Base-by-base conservation (phyloP, 1,140 invertebrate species). In the Trachelipus rathkii region DNA sequence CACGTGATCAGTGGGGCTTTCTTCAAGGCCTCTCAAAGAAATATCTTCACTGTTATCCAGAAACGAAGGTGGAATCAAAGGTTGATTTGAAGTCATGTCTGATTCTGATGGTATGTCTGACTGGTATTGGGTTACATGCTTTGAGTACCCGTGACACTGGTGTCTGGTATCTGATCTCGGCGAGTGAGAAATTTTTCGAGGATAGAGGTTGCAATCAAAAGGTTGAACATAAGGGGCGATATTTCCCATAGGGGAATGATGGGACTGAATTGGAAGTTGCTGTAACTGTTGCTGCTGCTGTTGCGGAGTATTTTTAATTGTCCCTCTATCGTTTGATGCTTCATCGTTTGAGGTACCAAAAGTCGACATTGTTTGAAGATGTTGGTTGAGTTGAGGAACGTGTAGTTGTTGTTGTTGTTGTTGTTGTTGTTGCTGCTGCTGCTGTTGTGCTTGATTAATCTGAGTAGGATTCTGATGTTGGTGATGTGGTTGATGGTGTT, bases 1-100 rank as follows among this genome's bases (percentile, higher is more conserved):
- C 6, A 81, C 79, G 67, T 78, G 79, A 24, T 81, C 80, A 45
- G 77, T 75, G 21, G 78, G 44, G 19, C 75, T 73, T 67, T 81
- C 80, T 33, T 70, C 74, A 46, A 76, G 73, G 5, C 75, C 70
- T 76, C 78, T 73, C 10, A 76, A 70, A 11, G 77, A 69, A 9
- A 73, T 75, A 23, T 79, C 76, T 15, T 78, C 77, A 19, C 72
- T 53, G 23, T 67, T 74, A 15, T 79, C 80, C 21, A 78, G 43
- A 60, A 78, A 81, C 8, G 76, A 67, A 44, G 76, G 71, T 68
- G 76, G 50, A 45, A 81, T 74, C 4, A 73, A 45, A 70, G 74
- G 75, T 21, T 80, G 76, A 71, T 75, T 19, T 24, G 76, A 74
- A 70, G 77, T 76, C n/a, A 60, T 76, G 15, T 75, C 73, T 45